Evolutionary conservation across 2,888 invertebrate species (phyloP).

Genomic region (Agrotis ipsilon): DNA sequence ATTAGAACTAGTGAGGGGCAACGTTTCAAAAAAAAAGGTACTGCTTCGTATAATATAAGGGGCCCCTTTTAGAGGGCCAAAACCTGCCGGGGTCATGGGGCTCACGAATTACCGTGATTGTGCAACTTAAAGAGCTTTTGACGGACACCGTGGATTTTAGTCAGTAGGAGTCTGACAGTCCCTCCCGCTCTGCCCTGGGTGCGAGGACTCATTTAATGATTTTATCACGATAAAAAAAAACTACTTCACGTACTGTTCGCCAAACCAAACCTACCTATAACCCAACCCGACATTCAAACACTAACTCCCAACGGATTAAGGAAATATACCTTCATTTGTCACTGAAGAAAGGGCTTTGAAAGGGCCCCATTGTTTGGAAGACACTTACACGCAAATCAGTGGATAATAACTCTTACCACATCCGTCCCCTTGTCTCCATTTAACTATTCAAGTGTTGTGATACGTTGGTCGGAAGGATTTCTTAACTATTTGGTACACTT

Average conservation of each 20-base stretch:
- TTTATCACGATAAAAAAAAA: no score
- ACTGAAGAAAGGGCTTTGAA: constrained; percentile 83
- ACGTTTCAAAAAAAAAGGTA: no score
- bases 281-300: constrained; percentile 58
- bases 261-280: constrained; percentile 38
- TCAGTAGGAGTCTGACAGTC: no score
- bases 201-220: no score
- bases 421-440: constrained; percentile 59
- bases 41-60: no score
- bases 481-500: constrained; percentile 51
- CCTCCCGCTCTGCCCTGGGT: no score
- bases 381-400: constrained; percentile 76
- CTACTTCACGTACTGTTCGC: constrained; percentile 25
- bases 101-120: no score
- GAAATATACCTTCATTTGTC: constrained; percentile 86
- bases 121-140: no score
- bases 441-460: constrained; percentile 65
- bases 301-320: constrained; percentile 80
- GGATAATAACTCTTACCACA: constrained; percentile 57
- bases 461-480: constrained; percentile 57
- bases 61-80: no score
- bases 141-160: no score
- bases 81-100: no score
- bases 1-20: no score
- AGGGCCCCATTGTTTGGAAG: constrained; percentile 81